Evolutionary conservation across 2,888 invertebrate species (phyloP), one percentile per base, ranked within the genome.

Genomic region (Megaustenia siamemsis): DNA sequence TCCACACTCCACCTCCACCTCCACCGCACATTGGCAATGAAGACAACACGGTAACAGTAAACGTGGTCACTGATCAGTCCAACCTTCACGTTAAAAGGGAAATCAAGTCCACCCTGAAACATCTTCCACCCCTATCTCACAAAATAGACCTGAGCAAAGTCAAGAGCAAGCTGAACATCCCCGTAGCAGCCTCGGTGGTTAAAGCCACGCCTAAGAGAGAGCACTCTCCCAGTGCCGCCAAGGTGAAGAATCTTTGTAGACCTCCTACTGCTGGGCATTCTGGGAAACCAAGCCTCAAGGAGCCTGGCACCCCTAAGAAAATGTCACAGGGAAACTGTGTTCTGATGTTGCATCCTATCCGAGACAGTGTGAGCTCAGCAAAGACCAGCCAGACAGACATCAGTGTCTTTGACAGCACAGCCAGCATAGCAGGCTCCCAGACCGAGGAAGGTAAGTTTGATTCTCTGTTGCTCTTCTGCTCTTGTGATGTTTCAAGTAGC

Each of bases 81-180:
- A 12, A 28, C n/a, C n/a, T 15, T 18, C 71, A 68, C 0, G 24
- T 15, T 18, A 79, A 24, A 53, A 79, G 32, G 63, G 75, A 66
- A 45, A 63, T 83, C 38, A 69, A 77, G 73, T 69, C 77, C 1
- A 79, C 73, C 43, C 71, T 79, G 24, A 83, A 83, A 43, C 79
- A 56, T 6, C 73, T 84, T 24, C 84, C 79, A 6, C 84, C 84
- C 8, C 84, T 73, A n/a, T 87, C 90, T 40, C 88, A 89, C 10
- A 91, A 90, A 79, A 91, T 91, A 6, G 92, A 92, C 82, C 90
- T 90, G 85, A 92, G 92, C 80, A 91, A 90, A 84, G 90, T 92
- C n/a, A 91, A 91, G 82, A 92, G 92, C 85, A 90, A 90, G 76
- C 87, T 92, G 35, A 89, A 88, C 63, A 87, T 90, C 35, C 86